Base-by-base conservation (phyloP, 2,888 invertebrate species). In the Pedicia rivosa region DNA sequence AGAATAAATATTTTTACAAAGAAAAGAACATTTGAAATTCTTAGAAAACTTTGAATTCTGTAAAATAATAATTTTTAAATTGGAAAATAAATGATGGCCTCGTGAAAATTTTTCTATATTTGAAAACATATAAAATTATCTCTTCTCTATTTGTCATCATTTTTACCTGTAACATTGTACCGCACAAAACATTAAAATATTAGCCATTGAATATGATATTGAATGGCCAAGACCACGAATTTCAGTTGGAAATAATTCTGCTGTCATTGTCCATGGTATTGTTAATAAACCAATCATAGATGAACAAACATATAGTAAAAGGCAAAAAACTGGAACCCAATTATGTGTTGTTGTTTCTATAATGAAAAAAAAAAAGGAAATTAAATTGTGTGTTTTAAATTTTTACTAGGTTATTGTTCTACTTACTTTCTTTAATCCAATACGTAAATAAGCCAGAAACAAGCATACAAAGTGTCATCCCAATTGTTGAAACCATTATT, bases 261-360 rank as follows among this genome's bases (percentile, higher is more conserved):
- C 72, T 1, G 70, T 72, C 70, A 72, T 70, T n/a, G 71, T 72
- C 72, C 72, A 72, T 1, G 72, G 72, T 15, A 72, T 70, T 5
- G 68, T 68, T 24, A 72, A 54, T 44, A 72, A 55, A 2, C 72
- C 72, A 28, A 71, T 59, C 67, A 72, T 71, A 6, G 70, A 69
- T 1, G 68, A 63, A 38, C 68, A 64, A 2, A 72, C 71, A 49
- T 68, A 72, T 2, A 69, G 49, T 8, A 71, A 48, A 2, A 72
- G 52, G 38, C 67, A 62, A 0, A 61, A 42, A 1, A 70, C 64
- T 3, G 71, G 70, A 2, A 68, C 55, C 59, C 60, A 63, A n/a
- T 46, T 57, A 39, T 54, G 44, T 4, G 48, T 43, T 2, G 56
- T 56, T 5, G 50, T 50, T 19, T 55, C 57, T n/a, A n/a, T n/a